phyloP scores from a whole-genome alignment of 2,113 vertebrate species.

The Elephas maximus region DNA sequence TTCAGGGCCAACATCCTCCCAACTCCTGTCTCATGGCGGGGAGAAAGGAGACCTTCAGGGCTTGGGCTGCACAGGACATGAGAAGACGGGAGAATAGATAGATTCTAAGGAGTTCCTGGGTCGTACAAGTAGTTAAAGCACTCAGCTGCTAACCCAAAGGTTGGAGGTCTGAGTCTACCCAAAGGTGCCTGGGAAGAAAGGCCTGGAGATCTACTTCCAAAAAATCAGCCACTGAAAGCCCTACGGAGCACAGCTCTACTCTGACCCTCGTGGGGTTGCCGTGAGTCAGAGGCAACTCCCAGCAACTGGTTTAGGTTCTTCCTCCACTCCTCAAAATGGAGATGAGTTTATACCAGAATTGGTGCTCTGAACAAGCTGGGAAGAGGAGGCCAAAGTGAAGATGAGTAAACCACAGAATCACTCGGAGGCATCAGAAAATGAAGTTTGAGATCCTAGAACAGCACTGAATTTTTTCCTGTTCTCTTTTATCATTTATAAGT shows the following conservation, averaged over 20 bases:
- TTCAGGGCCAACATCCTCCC: neutral
- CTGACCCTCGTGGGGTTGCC: neutral
- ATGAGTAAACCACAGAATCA: neutral
- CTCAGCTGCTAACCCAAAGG: neutral
- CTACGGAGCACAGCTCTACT: neutral
- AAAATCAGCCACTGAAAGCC: neutral
- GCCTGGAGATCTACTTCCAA: neutral
- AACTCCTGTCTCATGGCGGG: neutral
- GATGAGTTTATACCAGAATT: neutral
- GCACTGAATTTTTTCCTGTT: neutral
- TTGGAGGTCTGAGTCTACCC: neutral
- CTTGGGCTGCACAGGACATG: neutral
- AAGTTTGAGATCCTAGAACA: constrained; percentile 14
- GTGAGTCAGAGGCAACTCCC: neutral
- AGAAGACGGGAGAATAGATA: neutral
- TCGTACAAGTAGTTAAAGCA: neutral
- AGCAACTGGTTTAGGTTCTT: neutral
- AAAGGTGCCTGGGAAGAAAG: neutral
- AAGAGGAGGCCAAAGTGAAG: neutral
- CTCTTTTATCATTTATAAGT: constrained; percentile 16
- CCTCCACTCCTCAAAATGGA: neutral
- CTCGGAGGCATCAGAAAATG: constrained; percentile 9
- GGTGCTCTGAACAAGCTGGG: neutral
- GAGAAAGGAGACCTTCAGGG: neutral
- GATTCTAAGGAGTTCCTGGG: neutral